Conservation (phyloP, 2,113 vertebrate genomes). For the Phyllostomus discolor region DNA sequence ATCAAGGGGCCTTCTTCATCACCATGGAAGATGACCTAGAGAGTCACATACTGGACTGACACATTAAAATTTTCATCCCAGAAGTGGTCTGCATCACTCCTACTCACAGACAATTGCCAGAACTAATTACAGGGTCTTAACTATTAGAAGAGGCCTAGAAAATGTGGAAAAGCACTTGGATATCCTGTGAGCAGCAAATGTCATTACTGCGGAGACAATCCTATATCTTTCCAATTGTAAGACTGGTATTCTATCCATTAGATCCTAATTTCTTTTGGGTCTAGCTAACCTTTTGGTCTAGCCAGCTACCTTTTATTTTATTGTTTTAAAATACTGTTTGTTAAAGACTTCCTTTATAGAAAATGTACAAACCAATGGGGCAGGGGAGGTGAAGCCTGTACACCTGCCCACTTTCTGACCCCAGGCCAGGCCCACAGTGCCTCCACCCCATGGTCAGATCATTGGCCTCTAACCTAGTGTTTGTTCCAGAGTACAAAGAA, state of each 20-base stretch:
- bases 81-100: neutral
- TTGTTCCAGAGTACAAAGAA: neutral
- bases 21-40: neutral
- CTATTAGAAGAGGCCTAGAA: neutral
- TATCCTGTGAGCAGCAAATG: neutral
- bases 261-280: neutral
- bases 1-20: neutral
- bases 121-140: neutral
- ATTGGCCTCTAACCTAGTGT: neutral
- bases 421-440: neutral
- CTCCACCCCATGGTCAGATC: neutral
- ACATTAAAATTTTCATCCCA: neutral
- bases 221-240: neutral
- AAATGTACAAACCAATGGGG: neutral
- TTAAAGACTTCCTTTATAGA: neutral
- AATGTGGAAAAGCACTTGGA: neutral
- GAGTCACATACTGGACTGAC: neutral
- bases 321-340: neutral
- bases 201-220: neutral
- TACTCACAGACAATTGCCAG: neutral
- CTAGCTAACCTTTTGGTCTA: neutral
- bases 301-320: neutral
- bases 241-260: neutral
- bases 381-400: fast-evolving
- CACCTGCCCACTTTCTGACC: neutral